Conservation (phyloP, 2,113 vertebrate genomes). For the Salvelinus alpinus region DNA sequence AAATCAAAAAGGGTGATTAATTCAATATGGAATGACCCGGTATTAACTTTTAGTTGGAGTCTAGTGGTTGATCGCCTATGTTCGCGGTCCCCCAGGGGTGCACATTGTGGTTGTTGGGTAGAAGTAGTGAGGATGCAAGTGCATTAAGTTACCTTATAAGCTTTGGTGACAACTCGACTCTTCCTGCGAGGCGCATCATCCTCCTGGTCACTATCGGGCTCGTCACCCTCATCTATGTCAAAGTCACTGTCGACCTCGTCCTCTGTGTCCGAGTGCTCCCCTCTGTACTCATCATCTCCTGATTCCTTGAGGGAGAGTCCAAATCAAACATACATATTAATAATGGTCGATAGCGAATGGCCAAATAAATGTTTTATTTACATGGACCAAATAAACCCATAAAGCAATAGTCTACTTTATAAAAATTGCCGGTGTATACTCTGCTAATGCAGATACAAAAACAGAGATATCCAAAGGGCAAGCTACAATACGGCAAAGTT, state of each 20-base stretch:
- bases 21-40: too few relatives aligned
- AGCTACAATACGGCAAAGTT: too few relatives aligned
- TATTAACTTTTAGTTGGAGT: too few relatives aligned
- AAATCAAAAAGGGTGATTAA: too few relatives aligned
- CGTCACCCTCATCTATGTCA: constrained; percentile 94
- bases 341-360: background rate
- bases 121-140: background rate
- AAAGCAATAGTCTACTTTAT: too few relatives aligned
- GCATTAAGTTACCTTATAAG: constrained; percentile 81
- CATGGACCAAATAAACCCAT: too few relatives aligned
- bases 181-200: constrained; percentile 87
- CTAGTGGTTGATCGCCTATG: too few relatives aligned
- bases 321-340: background rate
- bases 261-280: constrained; percentile 92
- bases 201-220: constrained; percentile 90
- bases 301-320: constrained; percentile 79
- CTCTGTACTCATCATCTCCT: constrained; percentile 92
- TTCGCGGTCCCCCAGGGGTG: too few relatives aligned
- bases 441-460: too few relatives aligned
- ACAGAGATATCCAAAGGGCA: too few relatives aligned
- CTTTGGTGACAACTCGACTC: constrained; percentile 88
- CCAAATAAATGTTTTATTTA: too few relatives aligned
- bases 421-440: too few relatives aligned
- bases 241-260: constrained; percentile 97
- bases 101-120: background rate